Evolutionary conservation across 2,797 vertebrate species (phyloP).

Genomic region (Helarctos malayanus): DNA sequence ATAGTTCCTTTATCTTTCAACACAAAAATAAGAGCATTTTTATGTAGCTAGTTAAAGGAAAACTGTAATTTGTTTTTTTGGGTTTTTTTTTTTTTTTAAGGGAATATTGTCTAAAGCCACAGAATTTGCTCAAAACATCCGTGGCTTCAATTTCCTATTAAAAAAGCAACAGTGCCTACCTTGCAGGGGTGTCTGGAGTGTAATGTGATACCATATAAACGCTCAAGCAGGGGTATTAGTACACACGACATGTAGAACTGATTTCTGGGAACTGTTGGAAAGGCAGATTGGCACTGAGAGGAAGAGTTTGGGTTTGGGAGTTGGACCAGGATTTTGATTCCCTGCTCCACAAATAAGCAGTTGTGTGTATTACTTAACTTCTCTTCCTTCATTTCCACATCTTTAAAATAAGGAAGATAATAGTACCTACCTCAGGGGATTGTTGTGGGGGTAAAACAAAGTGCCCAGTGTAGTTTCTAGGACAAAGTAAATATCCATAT

Average conservation of each 20-base stretch:
- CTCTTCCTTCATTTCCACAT: slow-evolving; percentile 5
- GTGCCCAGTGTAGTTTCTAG: not conserved
- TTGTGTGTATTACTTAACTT: not conserved
- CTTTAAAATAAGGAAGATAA: slow-evolving; percentile 36
- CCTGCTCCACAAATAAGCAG: not conserved
- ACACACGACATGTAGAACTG: not conserved
- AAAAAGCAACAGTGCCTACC: not conserved
- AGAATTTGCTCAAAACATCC: slow-evolving; percentile 48
- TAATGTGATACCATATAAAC: not conserved
- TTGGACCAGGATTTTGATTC: not conserved
- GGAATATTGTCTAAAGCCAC: slow-evolving; percentile 27
- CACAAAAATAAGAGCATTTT: not conserved
- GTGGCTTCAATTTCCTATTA: slow-evolving; percentile 43
- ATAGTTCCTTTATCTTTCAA: slow-evolving; percentile 39
- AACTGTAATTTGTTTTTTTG: slow-evolving; percentile 39
- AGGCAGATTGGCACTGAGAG: not conserved
- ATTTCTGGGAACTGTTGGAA: not conserved
- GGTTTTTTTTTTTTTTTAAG: not conserved
- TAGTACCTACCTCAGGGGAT: not conserved
- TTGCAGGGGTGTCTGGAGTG: not conserved
- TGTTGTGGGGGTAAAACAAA: not conserved
- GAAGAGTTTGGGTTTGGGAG: not conserved
- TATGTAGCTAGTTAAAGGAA: slow-evolving; percentile 57
- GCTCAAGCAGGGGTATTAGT: not conserved
- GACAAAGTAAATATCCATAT: not conserved